Base-by-base conservation (phyloP, 2,888 invertebrate genomes). In the Pseudanteris insignis region DNA sequence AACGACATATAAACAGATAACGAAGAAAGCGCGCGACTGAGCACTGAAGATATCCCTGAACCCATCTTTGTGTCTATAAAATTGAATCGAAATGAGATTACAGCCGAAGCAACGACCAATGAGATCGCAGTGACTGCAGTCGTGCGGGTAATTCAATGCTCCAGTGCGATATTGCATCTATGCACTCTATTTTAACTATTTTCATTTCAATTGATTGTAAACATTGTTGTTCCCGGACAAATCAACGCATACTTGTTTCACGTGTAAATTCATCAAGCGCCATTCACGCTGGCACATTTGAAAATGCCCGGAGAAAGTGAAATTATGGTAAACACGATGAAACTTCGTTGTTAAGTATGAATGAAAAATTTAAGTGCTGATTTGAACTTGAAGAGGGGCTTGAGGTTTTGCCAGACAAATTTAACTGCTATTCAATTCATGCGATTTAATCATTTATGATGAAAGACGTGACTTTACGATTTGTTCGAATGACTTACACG, bases 1-100 rank as follows among this genome's bases (percentile, higher is more conserved):
- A 47, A 29, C 34, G 28, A 40, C 38, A 34, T 30, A 48, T 57
- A 43, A 57, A 37, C 36, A 41, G 48, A 32, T 37, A 37, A 36
- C 37, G 48, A 34, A 37, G 24, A 48, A 18, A 18, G 15, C 24
- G 34, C 32, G 9, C 25, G 25, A 30, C 32, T 25, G 15, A 30
- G 30, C 18, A 26, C 21, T 9, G 8, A 43, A 29, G 41, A 43
- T 48, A 40, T 43, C 47, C 37, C 11, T 13, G 26, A 55, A 29
- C 21, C 38, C 44, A 43, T 48, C 38, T 48, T 30, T 33, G 61
- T 44, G 34, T 47, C 43, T 38, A 54, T 61, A 61, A 61, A 61
- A 61, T 61, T 61, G 54, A 61, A 54, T 54, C 38, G 54, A 44
- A 53, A 54, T 50, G 54, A 50, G 54, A 61, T 61, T 61, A 50